Evolutionary conservation across 2,797 vertebrate genomes (phyloP).

Genomic region (Brotula barbata): DNA sequence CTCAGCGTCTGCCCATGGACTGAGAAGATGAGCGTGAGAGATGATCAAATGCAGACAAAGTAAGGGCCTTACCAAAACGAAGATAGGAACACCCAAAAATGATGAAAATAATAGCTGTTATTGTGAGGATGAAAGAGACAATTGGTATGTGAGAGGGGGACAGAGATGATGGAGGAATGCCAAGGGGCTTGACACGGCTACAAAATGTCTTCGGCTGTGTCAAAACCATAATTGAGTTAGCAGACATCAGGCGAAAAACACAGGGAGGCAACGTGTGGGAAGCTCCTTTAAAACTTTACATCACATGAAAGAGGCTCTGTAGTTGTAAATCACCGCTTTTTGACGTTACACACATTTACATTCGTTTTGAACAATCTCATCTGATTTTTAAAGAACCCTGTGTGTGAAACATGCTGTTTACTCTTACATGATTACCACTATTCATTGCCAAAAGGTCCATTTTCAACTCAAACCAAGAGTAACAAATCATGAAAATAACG

Average conservation of each 20-base stretch:
- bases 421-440: no score
- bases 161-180: slow-evolving; percentile 34
- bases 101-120: neutral
- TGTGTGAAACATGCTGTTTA: no score
- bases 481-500: no score
- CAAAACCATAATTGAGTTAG: slow-evolving; percentile 57
- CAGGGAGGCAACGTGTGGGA: slow-evolving; percentile 2
- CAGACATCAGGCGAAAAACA: slow-evolving; percentile 25
- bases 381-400: no score
- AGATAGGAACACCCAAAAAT: slow-evolving; percentile 6
- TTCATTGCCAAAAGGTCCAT: no score
- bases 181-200: slow-evolving; percentile 17
- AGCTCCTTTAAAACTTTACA: no score
- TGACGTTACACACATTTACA: no score
- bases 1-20: slow-evolving; percentile 27
- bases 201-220: slow-evolving; percentile 16
- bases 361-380: no score
- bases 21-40: slow-evolving; percentile 37
- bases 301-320: no score
- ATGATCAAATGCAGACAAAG: slow-evolving; percentile 22
- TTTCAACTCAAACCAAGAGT: no score
- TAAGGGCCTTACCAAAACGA: slow-evolving; percentile 16
- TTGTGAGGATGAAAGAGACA: slow-evolving; percentile 31
- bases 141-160: slow-evolving; percentile 20
- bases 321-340: no score